Base-by-base conservation (phyloP, 2,888 invertebrate genomes). In the Ormyrus rosae region DNA sequence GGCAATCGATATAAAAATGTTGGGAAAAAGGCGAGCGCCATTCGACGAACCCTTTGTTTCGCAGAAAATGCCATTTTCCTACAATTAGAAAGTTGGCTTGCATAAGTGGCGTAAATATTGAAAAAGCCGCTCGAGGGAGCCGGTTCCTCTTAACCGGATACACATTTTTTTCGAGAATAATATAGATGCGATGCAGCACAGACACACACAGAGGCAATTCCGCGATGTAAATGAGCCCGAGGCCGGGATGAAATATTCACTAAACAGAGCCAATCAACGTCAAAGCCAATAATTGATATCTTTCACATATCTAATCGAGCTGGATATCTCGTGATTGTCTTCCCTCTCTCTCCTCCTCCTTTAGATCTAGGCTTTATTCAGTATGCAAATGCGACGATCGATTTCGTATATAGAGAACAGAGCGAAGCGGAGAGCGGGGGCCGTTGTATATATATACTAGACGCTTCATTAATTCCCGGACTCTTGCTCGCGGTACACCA, bases 391-490 rank as follows among this genome's bases (percentile, higher is more conserved):
- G 67, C 53, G 58, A 13, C 67, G n/a, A 81, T 76, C 81, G 81
- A 81, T 81, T 78, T n/a, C 65, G 60, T 63, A 61, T 67, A 56
- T 71, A 71, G 56, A 11, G 13, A n/a, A n/a, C 63, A 9, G n/a
- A 4, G 60, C 61, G 2, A 8, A 50, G 19, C 50, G 19, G 4
- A 19, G 70, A 5, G 60, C 8, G 10, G 48, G 48, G 19, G 68
- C 55, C 53, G 34, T 34, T 34, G 34, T 34, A 34, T 34, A 34
- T 34, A 34, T 55, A 10, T 3, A 50, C 58, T 65, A 68, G 71
- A 68, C 81, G 81, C 78, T 81, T 81, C 78, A 81, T 81, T 78
- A 81, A 81, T 81, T 81, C 81, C 81, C 81, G 78, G 63, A 81
- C 77, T 64, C 69, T 64, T 64, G 34, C 48, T 51, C 19, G 9